Evolutionary conservation across 2,888 invertebrate genomes (phyloP).

Genomic region (Amblyjoppa proteus): DNA sequence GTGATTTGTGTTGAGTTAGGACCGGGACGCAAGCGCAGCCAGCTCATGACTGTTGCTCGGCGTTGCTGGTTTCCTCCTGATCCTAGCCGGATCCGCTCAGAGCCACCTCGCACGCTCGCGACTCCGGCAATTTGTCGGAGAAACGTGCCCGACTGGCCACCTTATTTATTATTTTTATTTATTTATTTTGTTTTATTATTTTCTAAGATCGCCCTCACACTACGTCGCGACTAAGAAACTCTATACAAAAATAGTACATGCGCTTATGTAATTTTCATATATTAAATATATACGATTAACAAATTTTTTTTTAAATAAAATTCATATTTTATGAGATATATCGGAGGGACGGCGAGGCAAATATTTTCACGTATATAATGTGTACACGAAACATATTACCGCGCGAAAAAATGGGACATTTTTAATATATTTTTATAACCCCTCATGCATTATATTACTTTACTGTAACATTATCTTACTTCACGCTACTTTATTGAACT

Average conservation of each 20-base stretch:
- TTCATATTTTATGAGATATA: no score
- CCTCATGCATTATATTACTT: no score
- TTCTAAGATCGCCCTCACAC: neutral
- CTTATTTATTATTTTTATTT: neutral
- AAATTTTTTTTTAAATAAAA: neutral
- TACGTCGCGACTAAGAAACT: no score
- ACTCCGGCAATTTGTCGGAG: constrained; percentile 25
- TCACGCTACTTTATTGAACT: neutral
- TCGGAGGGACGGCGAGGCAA: no score
- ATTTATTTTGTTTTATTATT: neutral
- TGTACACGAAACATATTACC: no score
- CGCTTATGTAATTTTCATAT: no score
- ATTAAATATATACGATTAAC: no score
- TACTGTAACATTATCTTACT: no score
- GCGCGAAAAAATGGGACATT: no score
- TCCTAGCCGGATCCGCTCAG: neutral
- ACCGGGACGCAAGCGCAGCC: constrained; percentile 11
- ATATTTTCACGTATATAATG: no score
- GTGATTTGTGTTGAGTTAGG: constrained; percentile 65
- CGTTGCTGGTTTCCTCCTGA: constrained; percentile 9
- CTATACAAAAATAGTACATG: no score
- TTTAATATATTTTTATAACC: no score
- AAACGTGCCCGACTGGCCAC: constrained; percentile 10
- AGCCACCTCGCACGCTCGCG: constrained; percentile 31
- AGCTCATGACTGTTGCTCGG: constrained; percentile 33